Percentiles rank a stretch among this genome's conserved stretches.
Evolutionary conservation across 2,797 vertebrate genomes (phyloP).

Genomic region (Myiotriccus ornatus): DNA sequence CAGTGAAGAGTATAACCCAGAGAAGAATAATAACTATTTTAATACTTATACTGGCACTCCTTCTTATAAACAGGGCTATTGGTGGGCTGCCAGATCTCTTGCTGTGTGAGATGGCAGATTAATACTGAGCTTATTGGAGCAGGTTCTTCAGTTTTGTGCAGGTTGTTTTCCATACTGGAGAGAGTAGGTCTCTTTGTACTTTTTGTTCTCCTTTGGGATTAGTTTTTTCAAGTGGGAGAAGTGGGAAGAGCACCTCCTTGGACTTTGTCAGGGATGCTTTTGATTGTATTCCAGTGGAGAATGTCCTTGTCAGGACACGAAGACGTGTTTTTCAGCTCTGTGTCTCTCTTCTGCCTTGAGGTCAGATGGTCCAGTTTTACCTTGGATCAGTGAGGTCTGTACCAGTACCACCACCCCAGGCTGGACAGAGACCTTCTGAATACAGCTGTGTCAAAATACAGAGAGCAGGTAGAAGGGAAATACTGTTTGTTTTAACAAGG

Average conservation of each 20-base stretch:
- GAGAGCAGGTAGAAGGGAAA: background rate
- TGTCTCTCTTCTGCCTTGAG: background rate
- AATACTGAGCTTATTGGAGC: constrained; percentile 12
- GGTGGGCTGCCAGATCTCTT: constrained; percentile 21
- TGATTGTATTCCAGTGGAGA: background rate
- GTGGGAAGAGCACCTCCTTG: background rate
- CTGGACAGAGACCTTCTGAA: background rate
- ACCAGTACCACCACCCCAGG: background rate
- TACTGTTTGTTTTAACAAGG: background rate
- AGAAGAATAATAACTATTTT: background rate
- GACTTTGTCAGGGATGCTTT: background rate
- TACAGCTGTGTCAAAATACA: background rate
- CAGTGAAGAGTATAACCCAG: background rate
- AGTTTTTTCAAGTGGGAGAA: background rate
- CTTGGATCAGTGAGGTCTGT: background rate
- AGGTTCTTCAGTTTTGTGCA: constrained; percentile 8
- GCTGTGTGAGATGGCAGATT: constrained; percentile 33
- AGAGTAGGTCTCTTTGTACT: constrained; percentile 5
- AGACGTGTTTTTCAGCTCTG: background rate
- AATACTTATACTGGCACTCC: background rate
- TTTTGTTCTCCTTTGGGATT: background rate
- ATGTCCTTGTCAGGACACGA: background rate
- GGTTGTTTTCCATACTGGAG: constrained; percentile 22
- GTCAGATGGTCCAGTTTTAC: background rate
- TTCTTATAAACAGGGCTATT: background rate